Evolutionary conservation across 1,140 invertebrate genomes (phyloP).

Genomic region (Hermetia illucens): DNA sequence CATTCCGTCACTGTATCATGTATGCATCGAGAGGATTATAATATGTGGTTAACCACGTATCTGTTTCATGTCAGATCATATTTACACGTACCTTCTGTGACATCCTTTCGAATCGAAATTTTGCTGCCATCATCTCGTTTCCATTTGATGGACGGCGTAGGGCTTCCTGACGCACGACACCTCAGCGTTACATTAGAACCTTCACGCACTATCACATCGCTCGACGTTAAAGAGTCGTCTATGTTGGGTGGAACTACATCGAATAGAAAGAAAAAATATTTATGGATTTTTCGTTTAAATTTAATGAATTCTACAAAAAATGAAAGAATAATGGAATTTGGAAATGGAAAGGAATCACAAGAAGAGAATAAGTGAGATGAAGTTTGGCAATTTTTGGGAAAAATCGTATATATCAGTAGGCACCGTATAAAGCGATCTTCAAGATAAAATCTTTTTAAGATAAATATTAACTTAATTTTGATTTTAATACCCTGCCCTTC

Average conservation of each 20-base stretch:
- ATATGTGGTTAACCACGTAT: too few species aligned
- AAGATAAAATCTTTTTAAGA: too few species aligned
- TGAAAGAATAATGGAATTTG: slow-evolving; percentile 1
- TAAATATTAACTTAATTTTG: too few species aligned
- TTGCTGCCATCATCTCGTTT: slow-evolving; percentile 72
- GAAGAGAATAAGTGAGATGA: background rate
- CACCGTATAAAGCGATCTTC: too few species aligned
- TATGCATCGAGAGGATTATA: slow-evolving; percentile 1
- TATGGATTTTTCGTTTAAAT: background rate
- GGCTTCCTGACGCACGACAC: slow-evolving; percentile 80
- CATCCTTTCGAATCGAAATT: slow-evolving; percentile 69
- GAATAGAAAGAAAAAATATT: too few species aligned
- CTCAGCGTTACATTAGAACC: slow-evolving; percentile 74
- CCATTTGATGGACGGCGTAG: slow-evolving; percentile 78
- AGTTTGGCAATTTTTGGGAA: too few species aligned
- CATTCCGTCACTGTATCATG: slow-evolving; percentile 63
- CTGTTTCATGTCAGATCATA: too few species aligned
- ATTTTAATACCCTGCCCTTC: too few species aligned
- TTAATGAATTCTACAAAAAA: background rate
- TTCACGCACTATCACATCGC: slow-evolving; percentile 81
- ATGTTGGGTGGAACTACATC: slow-evolving; percentile 78
- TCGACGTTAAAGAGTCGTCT: slow-evolving; percentile 75
- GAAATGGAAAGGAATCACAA: background rate
- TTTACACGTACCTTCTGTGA: slow-evolving; percentile 47
- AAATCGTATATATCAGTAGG: too few species aligned